phyloP scores from a whole-genome alignment of 1,140 invertebrate genomes.

The Pomacea maculata region DNA sequence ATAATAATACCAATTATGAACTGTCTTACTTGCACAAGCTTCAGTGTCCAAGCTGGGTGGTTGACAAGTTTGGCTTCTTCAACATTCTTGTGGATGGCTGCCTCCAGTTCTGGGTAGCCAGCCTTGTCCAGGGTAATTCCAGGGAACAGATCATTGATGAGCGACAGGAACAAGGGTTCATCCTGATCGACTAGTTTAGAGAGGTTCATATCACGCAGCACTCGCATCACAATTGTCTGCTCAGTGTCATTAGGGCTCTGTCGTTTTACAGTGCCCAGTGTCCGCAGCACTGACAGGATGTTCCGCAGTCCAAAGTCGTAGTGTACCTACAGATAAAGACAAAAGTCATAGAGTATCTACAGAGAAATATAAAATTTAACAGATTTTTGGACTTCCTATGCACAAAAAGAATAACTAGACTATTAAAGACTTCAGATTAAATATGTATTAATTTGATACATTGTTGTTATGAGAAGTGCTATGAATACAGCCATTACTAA shows the following conservation, averaged over 20 bases:
- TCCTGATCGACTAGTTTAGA: conserved; percentile 96
- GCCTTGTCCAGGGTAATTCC: conserved; percentile 90
- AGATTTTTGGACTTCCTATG: too few relatives aligned
- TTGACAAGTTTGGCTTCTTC: conserved; percentile 76
- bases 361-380: too few relatives aligned
- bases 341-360: neutral
- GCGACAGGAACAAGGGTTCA: conserved; percentile 93
- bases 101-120: conserved; percentile 78
- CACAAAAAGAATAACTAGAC: too few relatives aligned
- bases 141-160: conserved; percentile 95
- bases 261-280: conserved; percentile 89
- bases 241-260: conserved; percentile 91
- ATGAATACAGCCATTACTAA: too few relatives aligned
- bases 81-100: conserved; percentile 56
- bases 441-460: too few relatives aligned
- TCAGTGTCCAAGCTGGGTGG: conserved; percentile 93
- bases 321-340: conserved; percentile 80
- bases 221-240: conserved; percentile 95
- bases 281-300: conserved; percentile 91
- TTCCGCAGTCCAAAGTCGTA: conserved; percentile 97
- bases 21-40: conserved; percentile 82
- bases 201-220: conserved; percentile 95
- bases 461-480: too few relatives aligned
- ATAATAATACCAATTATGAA: neutral
- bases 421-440: too few relatives aligned